Percentiles rank a stretch among this genome's conserved stretches.
phyloP scores from a whole-genome alignment of 23 tunicate species.

The Corella eumyota region DNA sequence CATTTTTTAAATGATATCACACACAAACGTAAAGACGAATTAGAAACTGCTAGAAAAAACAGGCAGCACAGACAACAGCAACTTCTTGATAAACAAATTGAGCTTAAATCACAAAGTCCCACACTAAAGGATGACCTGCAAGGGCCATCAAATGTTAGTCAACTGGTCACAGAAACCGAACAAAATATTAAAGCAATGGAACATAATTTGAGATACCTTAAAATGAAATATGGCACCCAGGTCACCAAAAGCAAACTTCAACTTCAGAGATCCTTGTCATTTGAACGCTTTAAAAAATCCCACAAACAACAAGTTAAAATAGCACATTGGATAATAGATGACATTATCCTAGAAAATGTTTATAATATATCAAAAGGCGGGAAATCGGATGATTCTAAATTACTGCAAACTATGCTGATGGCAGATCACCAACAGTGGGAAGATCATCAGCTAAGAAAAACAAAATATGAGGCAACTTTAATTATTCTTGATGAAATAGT shows the following conservation, averaged over 20 bases:
- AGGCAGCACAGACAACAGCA: conserved; percentile 13
- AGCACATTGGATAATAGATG: conserved; percentile 19
- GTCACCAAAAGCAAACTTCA: background rate
- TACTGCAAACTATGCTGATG: conserved; percentile 14
- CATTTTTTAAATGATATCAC: conserved; percentile 21
- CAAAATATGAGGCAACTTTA: conserved; percentile 6
- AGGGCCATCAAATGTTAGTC: too few relatives aligned
- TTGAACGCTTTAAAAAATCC: conserved; percentile 20
- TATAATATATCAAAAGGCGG: conserved; percentile 4
- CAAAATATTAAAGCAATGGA: conserved; percentile 28
- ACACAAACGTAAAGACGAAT: conserved; percentile 9
- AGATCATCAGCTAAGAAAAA: background rate
- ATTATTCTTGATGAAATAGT: conserved; percentile 21
- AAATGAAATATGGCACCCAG: conserved; percentile 7
- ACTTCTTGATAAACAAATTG: conserved; percentile 18
- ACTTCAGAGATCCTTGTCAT: background rate
- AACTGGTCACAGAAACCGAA: conserved; percentile 21
- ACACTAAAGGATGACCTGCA: conserved; percentile 21
- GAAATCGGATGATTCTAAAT: conserved; percentile 2
- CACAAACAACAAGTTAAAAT: conserved; percentile 23
- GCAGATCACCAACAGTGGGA: conserved; percentile 39
- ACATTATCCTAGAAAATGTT: conserved; percentile 12
- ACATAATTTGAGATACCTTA: conserved; percentile 7
- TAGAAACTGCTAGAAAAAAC: conserved; percentile 11
- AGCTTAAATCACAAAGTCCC: conserved; percentile 1